These are phyloP conservation scores for Clamator glandarius DNA, from an alignment of 2,797 vertebrate species.

Conservation along the genomic window DNA sequence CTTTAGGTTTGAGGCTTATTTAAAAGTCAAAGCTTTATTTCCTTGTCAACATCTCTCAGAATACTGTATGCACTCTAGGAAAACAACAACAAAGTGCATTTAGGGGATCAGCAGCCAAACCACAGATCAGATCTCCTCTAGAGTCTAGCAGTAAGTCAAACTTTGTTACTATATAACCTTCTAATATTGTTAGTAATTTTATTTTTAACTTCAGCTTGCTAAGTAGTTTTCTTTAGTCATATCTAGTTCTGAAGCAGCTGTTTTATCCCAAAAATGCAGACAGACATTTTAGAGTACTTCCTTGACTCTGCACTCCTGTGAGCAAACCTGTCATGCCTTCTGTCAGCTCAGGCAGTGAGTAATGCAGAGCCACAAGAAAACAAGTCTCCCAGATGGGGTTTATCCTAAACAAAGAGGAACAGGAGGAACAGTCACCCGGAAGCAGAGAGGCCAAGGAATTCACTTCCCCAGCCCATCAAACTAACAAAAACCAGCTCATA, in stretches of 20 bases:
- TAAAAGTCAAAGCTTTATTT: conserved; percentile 5
- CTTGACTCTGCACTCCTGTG: not conserved
- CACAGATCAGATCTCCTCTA: not conserved
- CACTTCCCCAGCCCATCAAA: not conserved
- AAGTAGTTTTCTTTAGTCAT: not conserved
- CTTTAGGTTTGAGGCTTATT: not conserved
- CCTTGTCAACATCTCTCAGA: not conserved
- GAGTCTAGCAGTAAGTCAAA: not conserved
- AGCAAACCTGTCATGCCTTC: not conserved
- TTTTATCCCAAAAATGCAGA: not conserved
- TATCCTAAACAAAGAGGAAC: not conserved
- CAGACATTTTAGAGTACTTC: not conserved
- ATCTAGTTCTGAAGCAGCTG: not conserved
- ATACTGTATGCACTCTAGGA: not conserved
- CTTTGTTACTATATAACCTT: not conserved
- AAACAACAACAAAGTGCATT: not conserved
- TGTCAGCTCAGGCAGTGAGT: not conserved
- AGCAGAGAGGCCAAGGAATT: not conserved
- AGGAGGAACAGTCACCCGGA: not conserved
- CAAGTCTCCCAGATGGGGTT: not conserved
- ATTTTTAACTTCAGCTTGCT: not conserved
- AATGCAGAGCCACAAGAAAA: not conserved
- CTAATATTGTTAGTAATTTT: not conserved
- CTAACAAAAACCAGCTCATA: not conserved
- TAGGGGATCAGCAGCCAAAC: not conserved